Evolutionary conservation across 2,888 invertebrate genomes (phyloP).

Genomic region (Spilosoma lubricipeda): DNA sequence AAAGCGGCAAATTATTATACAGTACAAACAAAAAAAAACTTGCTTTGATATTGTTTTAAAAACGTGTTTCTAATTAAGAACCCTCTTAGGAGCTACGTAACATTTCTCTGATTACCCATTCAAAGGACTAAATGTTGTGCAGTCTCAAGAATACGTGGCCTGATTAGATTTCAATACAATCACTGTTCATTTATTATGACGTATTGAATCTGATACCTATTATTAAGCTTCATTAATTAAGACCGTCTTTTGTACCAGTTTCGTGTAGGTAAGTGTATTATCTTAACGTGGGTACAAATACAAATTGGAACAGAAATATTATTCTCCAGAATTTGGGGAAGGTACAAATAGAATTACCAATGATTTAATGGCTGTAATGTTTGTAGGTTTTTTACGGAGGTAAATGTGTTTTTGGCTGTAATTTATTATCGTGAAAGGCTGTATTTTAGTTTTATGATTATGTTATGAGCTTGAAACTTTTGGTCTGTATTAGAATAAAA

Average conservation of each 20-base stretch:
- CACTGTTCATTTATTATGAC: conserved; percentile 7
- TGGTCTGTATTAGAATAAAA: neutral
- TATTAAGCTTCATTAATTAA: conserved; percentile 12
- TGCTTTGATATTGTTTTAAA: neutral
- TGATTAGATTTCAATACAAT: conserved; percentile 3
- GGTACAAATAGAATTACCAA: conserved; percentile 14
- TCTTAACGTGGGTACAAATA: neutral
- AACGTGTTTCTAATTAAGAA: neutral
- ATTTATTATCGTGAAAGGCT: conserved; percentile 7
- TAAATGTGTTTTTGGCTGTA: conserved; percentile 1
- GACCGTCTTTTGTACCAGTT: conserved; percentile 1
- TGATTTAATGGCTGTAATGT: conserved; percentile 16
- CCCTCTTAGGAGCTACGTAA: neutral
- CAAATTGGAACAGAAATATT: conserved; percentile 4
- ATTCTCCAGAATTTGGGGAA: conserved; percentile 4
- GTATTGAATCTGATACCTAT: conserved; percentile 9
- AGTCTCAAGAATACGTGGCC: neutral
- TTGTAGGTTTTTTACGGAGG: conserved; percentile 10
- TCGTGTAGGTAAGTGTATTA: conserved; percentile 8
- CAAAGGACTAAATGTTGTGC: neutral
- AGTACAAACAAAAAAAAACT: too few species aligned
- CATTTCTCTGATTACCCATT: neutral
- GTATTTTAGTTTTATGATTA: conserved; percentile 6
- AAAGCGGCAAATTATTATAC: too few species aligned
- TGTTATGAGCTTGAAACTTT: neutral